phyloP scores from a whole-genome alignment of 2,113 vertebrate genomes.

The Macheiramphus alcinus region DNA sequence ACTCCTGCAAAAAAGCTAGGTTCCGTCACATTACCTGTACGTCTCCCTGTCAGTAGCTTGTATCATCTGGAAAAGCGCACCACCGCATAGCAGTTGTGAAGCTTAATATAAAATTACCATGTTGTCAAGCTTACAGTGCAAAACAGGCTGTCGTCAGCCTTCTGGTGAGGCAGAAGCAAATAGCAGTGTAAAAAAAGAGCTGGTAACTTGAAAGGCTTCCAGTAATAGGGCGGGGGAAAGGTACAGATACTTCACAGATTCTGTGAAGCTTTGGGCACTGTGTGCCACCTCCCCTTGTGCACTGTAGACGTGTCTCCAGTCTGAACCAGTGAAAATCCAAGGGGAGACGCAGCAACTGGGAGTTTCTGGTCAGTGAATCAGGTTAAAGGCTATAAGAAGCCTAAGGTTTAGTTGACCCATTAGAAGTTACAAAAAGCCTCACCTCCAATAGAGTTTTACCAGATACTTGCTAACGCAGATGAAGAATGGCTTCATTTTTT shows the following conservation, averaged over 20 bases:
- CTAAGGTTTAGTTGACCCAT: not conserved
- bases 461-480: not conserved
- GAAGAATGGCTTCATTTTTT: not conserved
- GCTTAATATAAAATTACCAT: not conserved
- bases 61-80: not conserved
- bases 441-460: not conserved
- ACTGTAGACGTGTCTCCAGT: rapidly evolving
- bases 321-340: not conserved
- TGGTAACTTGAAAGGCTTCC: not conserved
- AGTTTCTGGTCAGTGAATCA: not conserved
- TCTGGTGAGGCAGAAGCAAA: not conserved
- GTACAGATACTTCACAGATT: not conserved
- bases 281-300: not conserved
- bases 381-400: not conserved
- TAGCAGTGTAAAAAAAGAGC: not conserved
- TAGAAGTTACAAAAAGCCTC: not conserved
- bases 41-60: not conserved
- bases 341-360: not conserved
- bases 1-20: not conserved
- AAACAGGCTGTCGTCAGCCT: not conserved
- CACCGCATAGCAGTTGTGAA: not conserved
- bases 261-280: not conserved
- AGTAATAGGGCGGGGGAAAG: not conserved
- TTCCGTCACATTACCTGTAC: not conserved
- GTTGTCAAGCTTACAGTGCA: not conserved